Base-by-base conservation (phyloP, 2,888 invertebrate species). In the Villa cingulata region DNA sequence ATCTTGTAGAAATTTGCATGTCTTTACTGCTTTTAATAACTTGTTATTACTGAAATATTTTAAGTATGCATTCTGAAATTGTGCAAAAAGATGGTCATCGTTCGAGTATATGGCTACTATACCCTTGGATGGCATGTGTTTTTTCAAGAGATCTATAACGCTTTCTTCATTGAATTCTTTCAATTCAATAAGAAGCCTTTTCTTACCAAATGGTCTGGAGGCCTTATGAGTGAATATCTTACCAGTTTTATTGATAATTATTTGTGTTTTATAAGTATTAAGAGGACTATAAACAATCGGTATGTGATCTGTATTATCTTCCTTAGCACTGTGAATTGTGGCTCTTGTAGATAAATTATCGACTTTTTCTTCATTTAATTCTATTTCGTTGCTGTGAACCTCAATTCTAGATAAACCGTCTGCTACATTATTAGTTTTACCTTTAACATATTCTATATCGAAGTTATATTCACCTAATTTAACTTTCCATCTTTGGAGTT, bases 231-330 rank as follows among this genome's bases (percentile, higher is more conserved):
- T 45, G n/a, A 37, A 38, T 15, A 46, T 4, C 4, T 20, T 41
- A 10, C 41, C 15, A 14, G 36, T 45, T 14, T 17, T 48, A 29
- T 48, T 48, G 19, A 50, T 17, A 19, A 43, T 48, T 20, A 50
- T 41, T 45, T 50, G 47, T 9, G 45, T 48, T 48, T 50, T 50
- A 16, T 34, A 50, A 6, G 42, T 3, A 19, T 47, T 46, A 4
- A 46, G 18, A n/a, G 48, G 48, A 15, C 32, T n/a, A 20, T 48
- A 20, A 23, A 29, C 20, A 10, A 48, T 48, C 17, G 34, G 40
- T 20, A 48, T 48, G 16, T 43, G 39, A 17, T 43, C 34, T 20
- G 39, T 17, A n/a, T 37, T 43, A 37, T 43, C 48, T 17, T 43
- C 43, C 10, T 38, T 19, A 18, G 41, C 47, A 17, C 43, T 47